Conservation (phyloP, 2,888 invertebrate species). For the Drosophila bunnanda region DNA sequence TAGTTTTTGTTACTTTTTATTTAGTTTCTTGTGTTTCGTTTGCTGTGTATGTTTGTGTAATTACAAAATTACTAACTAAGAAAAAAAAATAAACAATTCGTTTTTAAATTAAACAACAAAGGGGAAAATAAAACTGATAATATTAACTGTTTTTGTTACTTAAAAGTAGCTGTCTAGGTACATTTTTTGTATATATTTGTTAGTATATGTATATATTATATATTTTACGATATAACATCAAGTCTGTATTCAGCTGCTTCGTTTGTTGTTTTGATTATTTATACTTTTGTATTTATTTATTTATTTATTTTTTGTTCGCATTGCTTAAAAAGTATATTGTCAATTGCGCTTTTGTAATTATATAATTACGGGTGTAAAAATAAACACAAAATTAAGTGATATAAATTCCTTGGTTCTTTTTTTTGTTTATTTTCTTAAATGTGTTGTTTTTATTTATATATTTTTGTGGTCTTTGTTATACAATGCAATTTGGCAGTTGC, state of each 20-base stretch:
- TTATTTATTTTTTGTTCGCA: conserved; percentile 33
- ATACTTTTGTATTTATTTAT: background rate
- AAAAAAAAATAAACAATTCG: conserved; percentile 17
- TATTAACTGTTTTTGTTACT: conserved; percentile 26
- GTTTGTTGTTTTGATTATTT: conserved; percentile 6
- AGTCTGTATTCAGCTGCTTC: conserved; percentile 69
- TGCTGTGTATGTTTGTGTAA: conserved; percentile 42
- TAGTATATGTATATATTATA: conserved; percentile 35
- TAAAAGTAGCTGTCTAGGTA: conserved; percentile 32
- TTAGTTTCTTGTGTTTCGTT: conserved; percentile 25
- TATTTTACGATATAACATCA: conserved; percentile 43
- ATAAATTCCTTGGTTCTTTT: conserved; percentile 50
- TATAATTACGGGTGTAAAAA: conserved; percentile 35
- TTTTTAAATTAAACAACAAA: background rate
- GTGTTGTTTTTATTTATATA: conserved; percentile 20
- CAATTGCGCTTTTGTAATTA: conserved; percentile 35
- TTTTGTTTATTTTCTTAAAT: conserved; percentile 13
- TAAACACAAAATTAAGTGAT: conserved; percentile 30
- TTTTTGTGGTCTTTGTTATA: conserved; percentile 48
- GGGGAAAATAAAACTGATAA: conserved; percentile 2
- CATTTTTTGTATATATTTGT: conserved; percentile 18
- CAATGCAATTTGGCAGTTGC: conserved; percentile 74
- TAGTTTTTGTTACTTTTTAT: conserved; percentile 24
- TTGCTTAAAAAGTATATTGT: conserved; percentile 48
- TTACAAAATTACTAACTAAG: conserved; percentile 42